Evolutionary conservation across 2,888 invertebrate genomes (phyloP).

Genomic region (Amorpha juglandis): DNA sequence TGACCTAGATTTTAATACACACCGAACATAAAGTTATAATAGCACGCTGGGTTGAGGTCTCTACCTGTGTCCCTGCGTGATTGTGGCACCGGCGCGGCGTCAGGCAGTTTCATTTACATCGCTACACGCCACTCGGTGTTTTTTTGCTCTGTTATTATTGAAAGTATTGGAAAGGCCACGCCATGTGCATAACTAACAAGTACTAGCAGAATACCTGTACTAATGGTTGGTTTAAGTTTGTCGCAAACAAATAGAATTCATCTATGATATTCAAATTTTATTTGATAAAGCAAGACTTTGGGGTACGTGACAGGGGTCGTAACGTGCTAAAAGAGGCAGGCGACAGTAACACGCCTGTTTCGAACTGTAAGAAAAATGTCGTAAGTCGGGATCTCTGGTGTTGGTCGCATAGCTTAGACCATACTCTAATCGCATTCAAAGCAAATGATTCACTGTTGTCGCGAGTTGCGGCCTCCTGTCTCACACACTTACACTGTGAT

Average conservation of each 20-base stretch:
- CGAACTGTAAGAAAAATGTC: too few relatives aligned
- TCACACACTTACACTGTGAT: too few relatives aligned
- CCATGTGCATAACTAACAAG: neutral
- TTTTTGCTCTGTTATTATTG: conserved; percentile 39
- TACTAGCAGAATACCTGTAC: neutral
- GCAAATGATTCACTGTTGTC: too few relatives aligned
- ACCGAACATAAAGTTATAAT: conserved; percentile 9
- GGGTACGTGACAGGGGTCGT: too few relatives aligned
- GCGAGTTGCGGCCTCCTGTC: too few relatives aligned
- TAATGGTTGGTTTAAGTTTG: neutral
- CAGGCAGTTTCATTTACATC: conserved; percentile 46
- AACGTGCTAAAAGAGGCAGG: too few relatives aligned
- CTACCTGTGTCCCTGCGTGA: conserved; percentile 51
- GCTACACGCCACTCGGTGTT: conserved; percentile 46
- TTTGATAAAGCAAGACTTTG: neutral
- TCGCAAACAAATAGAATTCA: neutral
- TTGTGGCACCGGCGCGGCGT: conserved; percentile 35
- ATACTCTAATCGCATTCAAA: too few relatives aligned
- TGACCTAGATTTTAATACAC: conserved; percentile 24
- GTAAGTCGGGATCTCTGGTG: too few relatives aligned
- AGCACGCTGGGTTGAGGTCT: conserved; percentile 1
- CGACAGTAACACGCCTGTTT: too few relatives aligned
- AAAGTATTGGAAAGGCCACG: conserved; percentile 33
- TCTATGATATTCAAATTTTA: neutral
- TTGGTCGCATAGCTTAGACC: too few relatives aligned